phyloP scores from a whole-genome alignment of 1,140 invertebrate genomes.

The Bombus sibiricus region DNA sequence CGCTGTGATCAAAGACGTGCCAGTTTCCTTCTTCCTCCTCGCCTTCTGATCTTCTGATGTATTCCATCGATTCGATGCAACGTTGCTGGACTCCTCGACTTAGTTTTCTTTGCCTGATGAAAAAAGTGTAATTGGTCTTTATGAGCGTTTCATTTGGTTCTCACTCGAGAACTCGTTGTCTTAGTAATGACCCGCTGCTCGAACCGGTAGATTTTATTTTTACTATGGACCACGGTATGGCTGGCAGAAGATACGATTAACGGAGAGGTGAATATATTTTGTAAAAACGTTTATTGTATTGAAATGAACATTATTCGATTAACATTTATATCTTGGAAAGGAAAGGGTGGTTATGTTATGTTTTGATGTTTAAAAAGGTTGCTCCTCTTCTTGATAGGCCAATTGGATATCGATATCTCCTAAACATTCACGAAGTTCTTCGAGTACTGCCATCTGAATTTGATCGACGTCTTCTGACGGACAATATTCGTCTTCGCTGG shows the following conservation, averaged over 20 bases:
- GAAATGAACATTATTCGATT: neutral
- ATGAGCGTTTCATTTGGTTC: conserved; percentile 14
- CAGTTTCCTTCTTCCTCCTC: conserved; percentile 43
- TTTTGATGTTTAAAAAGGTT: conserved; percentile 39
- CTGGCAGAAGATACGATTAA: conserved; percentile 11
- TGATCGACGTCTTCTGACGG: conserved; percentile 89
- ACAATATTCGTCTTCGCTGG: conserved; percentile 94
- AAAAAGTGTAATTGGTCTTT: conserved; percentile 28
- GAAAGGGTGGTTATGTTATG: neutral
- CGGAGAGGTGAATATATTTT: neutral
- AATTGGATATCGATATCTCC: conserved; percentile 68
- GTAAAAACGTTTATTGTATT: conserved; percentile 13
- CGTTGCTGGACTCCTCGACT: conserved; percentile 11
- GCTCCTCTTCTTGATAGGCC: conserved; percentile 69
- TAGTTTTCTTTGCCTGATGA: neutral
- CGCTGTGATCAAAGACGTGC: conserved; percentile 57
- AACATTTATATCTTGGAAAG: neutral
- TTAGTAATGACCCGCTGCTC: neutral
- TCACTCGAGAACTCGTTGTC: neutral
- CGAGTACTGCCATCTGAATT: conserved; percentile 87
- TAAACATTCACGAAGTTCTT: conserved; percentile 77
- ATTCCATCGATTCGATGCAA: conserved; percentile 41
- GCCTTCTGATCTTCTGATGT: conserved; percentile 46
- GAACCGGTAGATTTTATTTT: neutral
- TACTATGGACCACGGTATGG: neutral